A percentile compares a stretch with the other conserved stretches of the same genome.
Conservation (phyloP, 2,797 vertebrate genomes). For the Bryconaethiops microstoma region DNA sequence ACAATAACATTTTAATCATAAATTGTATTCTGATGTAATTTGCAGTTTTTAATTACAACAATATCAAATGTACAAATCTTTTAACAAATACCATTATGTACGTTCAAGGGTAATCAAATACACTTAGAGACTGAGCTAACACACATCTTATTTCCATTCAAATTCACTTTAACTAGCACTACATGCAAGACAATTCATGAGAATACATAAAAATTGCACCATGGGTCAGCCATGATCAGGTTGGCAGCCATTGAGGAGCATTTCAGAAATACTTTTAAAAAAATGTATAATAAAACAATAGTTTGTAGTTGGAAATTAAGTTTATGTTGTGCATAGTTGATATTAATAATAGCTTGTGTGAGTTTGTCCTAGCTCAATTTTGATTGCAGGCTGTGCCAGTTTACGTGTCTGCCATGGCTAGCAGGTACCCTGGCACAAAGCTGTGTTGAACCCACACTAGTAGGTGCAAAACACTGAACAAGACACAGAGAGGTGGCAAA, state of each 20-base stretch:
- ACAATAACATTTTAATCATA: slow-evolving; percentile 9
- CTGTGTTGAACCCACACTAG: slow-evolving; percentile 4
- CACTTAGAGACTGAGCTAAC: background rate
- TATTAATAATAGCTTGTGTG: background rate
- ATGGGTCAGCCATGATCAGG: background rate
- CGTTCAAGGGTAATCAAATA: background rate
- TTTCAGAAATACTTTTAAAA: background rate
- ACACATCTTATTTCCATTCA: background rate
- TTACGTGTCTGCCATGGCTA: background rate
- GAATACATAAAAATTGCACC: too few species aligned
- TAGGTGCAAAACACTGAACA: slow-evolving; percentile 9
- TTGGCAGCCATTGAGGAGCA: background rate
- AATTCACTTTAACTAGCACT: background rate
- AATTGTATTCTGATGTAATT: background rate
- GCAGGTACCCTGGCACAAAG: background rate
- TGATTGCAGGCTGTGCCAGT: background rate
- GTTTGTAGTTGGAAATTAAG: background rate
- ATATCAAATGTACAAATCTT: too few species aligned
- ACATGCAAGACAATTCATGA: too few species aligned
- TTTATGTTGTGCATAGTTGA: too few species aligned
- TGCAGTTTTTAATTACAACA: background rate
- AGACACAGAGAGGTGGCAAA: background rate
- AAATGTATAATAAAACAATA: background rate
- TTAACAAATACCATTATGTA: background rate
- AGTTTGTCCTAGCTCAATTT: background rate